Evolutionary conservation across 1,140 invertebrate genomes (phyloP).

Genomic region (Sitobion miscanthi): DNA sequence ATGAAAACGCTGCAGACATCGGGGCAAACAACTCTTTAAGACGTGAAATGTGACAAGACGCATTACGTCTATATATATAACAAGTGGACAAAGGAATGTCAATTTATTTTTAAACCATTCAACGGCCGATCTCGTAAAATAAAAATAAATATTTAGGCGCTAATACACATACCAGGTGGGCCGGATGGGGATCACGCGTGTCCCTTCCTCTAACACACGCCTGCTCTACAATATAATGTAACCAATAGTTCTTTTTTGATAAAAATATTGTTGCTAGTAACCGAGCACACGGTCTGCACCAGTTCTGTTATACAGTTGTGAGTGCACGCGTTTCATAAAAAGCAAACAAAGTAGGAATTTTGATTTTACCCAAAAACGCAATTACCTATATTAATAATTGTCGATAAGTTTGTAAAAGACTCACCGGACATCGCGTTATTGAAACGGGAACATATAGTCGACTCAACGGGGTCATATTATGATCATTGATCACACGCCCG

Average conservation of each 20-base stretch:
- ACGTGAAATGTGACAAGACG: background rate
- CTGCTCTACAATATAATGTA: background rate
- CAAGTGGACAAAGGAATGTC: constrained; percentile 4
- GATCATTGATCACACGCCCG: background rate
- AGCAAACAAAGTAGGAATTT: background rate
- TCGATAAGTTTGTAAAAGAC: background rate
- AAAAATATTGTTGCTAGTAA: background rate
- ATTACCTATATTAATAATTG: background rate
- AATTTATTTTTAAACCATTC: background rate
- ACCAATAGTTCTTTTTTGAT: background rate
- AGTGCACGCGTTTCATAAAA: too few relatives aligned
- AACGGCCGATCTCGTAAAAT: background rate
- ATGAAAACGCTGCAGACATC: background rate
- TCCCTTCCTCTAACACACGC: background rate
- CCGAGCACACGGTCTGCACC: too few relatives aligned
- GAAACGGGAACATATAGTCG: background rate
- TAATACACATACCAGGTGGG: constrained; percentile 4
- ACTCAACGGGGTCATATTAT: background rate
- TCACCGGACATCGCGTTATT: background rate
- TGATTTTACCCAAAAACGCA: background rate
- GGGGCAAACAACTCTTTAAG: background rate
- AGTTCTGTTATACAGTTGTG: background rate
- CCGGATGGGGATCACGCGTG: background rate
- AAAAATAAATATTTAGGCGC: background rate
- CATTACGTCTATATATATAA: background rate